Evolutionary conservation across 92 coral and sea anemone species (phyloP), one percentile per base, ranked within the genome.

Genomic region (Epizoanthus ramosus): DNA sequence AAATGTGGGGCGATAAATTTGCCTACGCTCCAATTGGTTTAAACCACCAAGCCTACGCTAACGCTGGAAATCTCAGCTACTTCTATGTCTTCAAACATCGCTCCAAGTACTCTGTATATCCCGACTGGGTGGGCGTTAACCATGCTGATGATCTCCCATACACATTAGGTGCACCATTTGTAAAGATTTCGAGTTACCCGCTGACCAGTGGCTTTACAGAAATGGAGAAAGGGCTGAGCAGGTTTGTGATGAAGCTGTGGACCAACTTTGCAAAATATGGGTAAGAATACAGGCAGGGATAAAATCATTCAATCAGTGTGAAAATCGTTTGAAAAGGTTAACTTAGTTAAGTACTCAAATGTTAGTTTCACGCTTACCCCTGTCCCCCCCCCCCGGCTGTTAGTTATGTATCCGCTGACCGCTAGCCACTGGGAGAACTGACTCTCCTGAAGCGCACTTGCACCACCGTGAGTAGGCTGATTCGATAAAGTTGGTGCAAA

Each of bases 191-290:
- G 6, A 21, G 54, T 7, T 47, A 47, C 7, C 57, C 6, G 65
- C 54, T 59, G 87, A 84, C 65, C 87, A 45, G 14, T 80, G 69
- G 25, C 81, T 70, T 73, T 74, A 47, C 93, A 4, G 79, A 68
- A 15, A 37, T 76, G 25, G 88, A 85, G 39, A 61, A 28, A 25
- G 88, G 85, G 3, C 33, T 88, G 21, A 63, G 83, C 28, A 45
- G 57, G 63, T 43, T 79, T 22, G 47, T 86, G 41, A 92, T 92
- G 91, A 68, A 64, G 70, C 60, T 87, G 69, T 92, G 95, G 95
- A 80, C 90, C 16, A 73, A 89, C 73, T 92, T 92, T 87, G 93
- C 95, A 15, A 92, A 92, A 76, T 70, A 84, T 77, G 95, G 95
- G 95, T 92, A 85, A 79, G 92, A 18, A 10, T 18, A 47, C 54